Conservation (phyloP, 1,140 invertebrate genomes). For the Sycobia sp. region DNA sequence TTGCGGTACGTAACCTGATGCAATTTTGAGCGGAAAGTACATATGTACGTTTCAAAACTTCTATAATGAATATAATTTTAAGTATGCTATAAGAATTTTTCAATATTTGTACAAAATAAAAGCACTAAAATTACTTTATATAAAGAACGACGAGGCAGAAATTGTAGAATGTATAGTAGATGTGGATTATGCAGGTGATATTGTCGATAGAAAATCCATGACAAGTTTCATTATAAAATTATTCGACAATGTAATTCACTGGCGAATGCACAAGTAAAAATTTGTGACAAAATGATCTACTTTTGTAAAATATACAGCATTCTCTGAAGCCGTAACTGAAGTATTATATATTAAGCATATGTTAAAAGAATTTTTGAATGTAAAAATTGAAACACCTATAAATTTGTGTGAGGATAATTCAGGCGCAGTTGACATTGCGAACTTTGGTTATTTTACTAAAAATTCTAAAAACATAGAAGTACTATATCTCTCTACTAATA, state of each 20-base stretch:
- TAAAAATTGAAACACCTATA: background rate
- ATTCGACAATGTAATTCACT: background rate
- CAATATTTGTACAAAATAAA: background rate
- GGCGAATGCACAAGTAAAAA: background rate
- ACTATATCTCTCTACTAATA: slow-evolving; percentile 1
- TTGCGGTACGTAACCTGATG: slow-evolving; percentile 52
- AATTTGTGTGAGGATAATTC: background rate
- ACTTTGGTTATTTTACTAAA: slow-evolving; percentile 2
- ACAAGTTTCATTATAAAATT: background rate
- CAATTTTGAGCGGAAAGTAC: slow-evolving; percentile 42
- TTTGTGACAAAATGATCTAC: background rate
- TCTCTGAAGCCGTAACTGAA: slow-evolving; percentile 2
- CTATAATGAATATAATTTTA: slow-evolving; percentile 38
- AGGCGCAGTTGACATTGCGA: slow-evolving; percentile 3
- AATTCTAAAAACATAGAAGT: slow-evolving; percentile 1
- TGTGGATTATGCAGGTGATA: background rate
- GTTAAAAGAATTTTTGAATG: background rate
- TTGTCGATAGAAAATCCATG: background rate
- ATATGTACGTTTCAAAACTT: slow-evolving; percentile 51
- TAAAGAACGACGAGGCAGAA: background rate
- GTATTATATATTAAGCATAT: background rate
- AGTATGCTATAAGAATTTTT: no score
- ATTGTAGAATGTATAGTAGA: background rate
- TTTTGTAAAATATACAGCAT: background rate
- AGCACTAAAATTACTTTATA: background rate